phyloP scores from a whole-genome alignment of 2,888 invertebrate genomes.

The Pomacea canaliculata region DNA sequence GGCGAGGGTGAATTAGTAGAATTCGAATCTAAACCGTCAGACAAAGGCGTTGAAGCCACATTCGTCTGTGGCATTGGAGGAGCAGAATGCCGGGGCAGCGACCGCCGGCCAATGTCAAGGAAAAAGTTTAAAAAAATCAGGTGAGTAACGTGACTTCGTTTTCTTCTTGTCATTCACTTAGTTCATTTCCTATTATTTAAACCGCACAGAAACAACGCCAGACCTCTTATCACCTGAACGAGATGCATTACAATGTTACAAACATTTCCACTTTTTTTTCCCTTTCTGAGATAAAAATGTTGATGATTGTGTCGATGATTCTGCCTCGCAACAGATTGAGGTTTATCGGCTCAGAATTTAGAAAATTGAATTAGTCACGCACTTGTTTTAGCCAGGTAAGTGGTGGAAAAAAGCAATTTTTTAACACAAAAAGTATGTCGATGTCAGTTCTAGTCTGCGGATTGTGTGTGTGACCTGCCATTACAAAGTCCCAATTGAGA shows the following conservation, averaged over 20 bases:
- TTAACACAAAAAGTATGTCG: no score
- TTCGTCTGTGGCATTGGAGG: slow-evolving; percentile 85
- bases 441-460: no score
- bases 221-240: no score
- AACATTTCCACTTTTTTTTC: no score
- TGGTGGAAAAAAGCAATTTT: no score
- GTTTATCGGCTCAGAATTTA: not conserved
- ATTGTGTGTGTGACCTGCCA: no score
- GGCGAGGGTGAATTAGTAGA: slow-evolving; percentile 91
- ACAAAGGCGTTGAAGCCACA: slow-evolving; percentile 89
- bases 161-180: not conserved
- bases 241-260: no score
- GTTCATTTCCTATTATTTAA: not conserved
- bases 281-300: not conserved
- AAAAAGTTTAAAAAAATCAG: slow-evolving; percentile 88
- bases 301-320: not conserved
- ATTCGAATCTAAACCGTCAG: slow-evolving; percentile 86
- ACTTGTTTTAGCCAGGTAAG: no score
- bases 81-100: slow-evolving; percentile 85
- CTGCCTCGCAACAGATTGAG: not conserved
- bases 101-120: slow-evolving; percentile 83
- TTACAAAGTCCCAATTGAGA: no score
- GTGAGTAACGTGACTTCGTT: slow-evolving; percentile 70
- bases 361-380: no score
- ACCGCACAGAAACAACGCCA: no score